Percentiles rank a stretch among this genome's conserved stretches.
Conservation (phyloP, 2,113 vertebrate genomes). For the Prinia subflava region DNA sequence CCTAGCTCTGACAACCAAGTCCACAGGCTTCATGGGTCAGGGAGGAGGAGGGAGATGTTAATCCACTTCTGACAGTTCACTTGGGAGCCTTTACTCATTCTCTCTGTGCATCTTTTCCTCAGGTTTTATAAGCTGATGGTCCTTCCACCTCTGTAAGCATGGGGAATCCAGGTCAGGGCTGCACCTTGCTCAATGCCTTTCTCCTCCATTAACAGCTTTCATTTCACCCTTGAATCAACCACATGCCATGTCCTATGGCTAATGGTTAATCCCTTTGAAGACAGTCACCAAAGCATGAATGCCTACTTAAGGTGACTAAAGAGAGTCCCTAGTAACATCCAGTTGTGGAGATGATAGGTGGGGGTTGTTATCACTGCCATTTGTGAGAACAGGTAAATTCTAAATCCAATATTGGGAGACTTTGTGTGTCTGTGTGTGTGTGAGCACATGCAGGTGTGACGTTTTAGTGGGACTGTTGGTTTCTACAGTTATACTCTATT, state of each 20-base stretch:
- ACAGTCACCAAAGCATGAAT: neutral
- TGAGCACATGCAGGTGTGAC: neutral
- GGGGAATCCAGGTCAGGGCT: conserved; percentile 25
- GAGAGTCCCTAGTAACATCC: neutral
- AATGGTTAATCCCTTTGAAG: conserved; percentile 24
- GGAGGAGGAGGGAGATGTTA: neutral
- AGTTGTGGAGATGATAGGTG: neutral
- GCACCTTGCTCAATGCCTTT: neutral
- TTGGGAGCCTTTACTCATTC: neutral
- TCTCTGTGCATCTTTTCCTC: neutral
- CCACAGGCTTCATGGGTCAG: neutral
- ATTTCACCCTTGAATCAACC: neutral
- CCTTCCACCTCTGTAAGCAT: conserved; percentile 21
- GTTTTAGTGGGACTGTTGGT: neutral
- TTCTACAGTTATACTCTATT: neutral
- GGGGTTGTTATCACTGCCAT: neutral
- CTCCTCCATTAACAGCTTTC: neutral
- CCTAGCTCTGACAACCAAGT: neutral
- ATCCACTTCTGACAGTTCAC: neutral
- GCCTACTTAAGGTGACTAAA: neutral
- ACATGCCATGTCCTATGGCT: neutral
- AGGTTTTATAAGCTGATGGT: neutral
- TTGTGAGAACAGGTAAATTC: neutral
- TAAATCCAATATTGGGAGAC: neutral
- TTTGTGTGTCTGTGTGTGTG: neutral